Evolutionary conservation across 64 coral and sea anemone species (phyloP).

Genomic region (Pocillopora verrucosa): DNA sequence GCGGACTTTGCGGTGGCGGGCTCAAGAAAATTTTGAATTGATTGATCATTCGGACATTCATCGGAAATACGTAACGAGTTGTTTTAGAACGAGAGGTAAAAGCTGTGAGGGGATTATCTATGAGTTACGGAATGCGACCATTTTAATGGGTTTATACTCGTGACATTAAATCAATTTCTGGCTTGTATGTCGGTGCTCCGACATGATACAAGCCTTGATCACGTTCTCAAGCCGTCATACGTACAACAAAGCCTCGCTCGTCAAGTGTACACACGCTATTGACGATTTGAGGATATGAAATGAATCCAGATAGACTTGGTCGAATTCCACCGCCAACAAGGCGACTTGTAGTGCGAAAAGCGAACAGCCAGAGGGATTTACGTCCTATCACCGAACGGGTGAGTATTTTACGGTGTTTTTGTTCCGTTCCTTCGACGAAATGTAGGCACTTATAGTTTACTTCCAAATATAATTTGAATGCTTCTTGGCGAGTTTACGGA

Average conservation of each 20-base stretch:
- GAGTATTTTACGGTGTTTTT: slow-evolving; percentile 22
- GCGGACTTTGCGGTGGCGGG: slow-evolving; percentile 18
- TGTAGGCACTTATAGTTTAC: background rate
- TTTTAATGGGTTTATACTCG: background rate
- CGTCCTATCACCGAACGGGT: slow-evolving; percentile 92
- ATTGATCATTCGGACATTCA: background rate
- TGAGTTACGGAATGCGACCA: background rate
- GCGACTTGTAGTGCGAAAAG: slow-evolving; percentile 92
- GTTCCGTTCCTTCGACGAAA: background rate
- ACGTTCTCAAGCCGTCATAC: background rate
- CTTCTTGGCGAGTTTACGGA: background rate
- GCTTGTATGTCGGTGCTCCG: too few species aligned
- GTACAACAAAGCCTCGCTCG: background rate
- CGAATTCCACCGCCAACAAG: slow-evolving; percentile 84
- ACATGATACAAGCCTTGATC: background rate
- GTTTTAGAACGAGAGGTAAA: background rate
- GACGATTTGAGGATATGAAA: background rate
- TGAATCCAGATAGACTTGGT: slow-evolving; percentile 34
- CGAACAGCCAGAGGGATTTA: slow-evolving; percentile 92
- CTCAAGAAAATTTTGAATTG: slow-evolving; percentile 23
- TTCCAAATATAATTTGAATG: background rate
- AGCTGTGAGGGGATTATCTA: background rate
- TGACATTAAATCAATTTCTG: background rate
- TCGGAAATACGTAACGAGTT: slow-evolving; percentile 31
- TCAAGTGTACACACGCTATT: background rate